A percentile compares a stretch with the other conserved stretches of the same genome.
Conservation (phyloP, 1,140 invertebrate genomes). For the Drosophila takahashii region DNA sequence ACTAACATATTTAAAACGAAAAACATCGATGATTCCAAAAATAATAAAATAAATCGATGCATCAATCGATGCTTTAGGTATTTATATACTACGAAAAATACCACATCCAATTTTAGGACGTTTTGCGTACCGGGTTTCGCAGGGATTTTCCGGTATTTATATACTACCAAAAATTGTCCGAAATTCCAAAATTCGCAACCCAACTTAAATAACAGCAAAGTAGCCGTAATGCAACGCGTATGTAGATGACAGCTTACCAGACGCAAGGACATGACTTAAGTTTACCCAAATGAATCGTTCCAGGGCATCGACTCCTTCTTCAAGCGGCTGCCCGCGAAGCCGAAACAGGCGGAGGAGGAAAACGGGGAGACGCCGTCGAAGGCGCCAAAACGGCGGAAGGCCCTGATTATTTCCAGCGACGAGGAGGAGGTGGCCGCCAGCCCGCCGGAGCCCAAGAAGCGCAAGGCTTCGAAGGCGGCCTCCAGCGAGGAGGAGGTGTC, state of each 20-base stretch:
- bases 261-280: background rate
- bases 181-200: background rate
- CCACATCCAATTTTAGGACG: too few species aligned
- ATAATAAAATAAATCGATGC: too few species aligned
- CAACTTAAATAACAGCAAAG: background rate
- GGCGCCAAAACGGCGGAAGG: slow-evolving; percentile 72
- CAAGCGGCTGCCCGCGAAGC: slow-evolving; percentile 52
- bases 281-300: background rate
- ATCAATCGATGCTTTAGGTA: too few species aligned
- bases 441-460: slow-evolving; percentile 49
- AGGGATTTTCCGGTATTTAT: too few species aligned
- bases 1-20: too few species aligned
- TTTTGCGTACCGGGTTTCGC: too few species aligned
- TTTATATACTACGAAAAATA: too few species aligned
- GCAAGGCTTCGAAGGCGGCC: slow-evolving; percentile 10
- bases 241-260: slow-evolving; percentile 10
- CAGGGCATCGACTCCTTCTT: slow-evolving; percentile 70
- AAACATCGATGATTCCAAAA: too few species aligned
- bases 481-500: slow-evolving; percentile 23
- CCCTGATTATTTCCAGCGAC: slow-evolving; percentile 73
- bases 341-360: slow-evolving; percentile 37
- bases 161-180: too few species aligned
- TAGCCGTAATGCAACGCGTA: slow-evolving; percentile 62
- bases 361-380: slow-evolving; percentile 44
- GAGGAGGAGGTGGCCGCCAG: slow-evolving; percentile 64